Evolutionary conservation across 2,797 vertebrate genomes (phyloP).

Genomic region (Aeoliscus strigatus): DNA sequence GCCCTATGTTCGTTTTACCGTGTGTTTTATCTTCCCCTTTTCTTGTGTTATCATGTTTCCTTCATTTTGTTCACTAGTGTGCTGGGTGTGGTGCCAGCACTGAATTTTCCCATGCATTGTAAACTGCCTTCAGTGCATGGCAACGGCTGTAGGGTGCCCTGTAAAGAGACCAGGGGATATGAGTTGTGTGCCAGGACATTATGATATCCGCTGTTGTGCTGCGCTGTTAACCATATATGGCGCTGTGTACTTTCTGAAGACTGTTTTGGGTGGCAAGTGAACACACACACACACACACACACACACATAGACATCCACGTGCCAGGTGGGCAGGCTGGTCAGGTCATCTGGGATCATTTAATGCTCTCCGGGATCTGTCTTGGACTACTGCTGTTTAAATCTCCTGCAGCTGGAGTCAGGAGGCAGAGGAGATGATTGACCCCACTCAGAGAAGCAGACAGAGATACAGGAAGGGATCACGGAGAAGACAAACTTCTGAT

Average conservation of each 20-base stretch:
- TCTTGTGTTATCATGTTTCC: too few species aligned
- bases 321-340: conserved; percentile 39
- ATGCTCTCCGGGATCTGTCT: conserved; percentile 14
- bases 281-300: conserved; percentile 8
- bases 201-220: conserved; percentile 14
- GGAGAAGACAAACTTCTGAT: conserved; percentile 18
- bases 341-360: conserved; percentile 54
- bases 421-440: conserved; percentile 22
- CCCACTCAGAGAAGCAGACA: conserved; percentile 16
- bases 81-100: conserved; percentile 20
- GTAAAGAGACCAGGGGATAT: conserved; percentile 40
- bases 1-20: too few species aligned
- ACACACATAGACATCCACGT: conserved; percentile 20
- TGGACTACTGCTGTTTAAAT: conserved; percentile 25
- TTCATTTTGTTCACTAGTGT: background rate
- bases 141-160: conserved; percentile 28
- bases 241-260: too few species aligned
- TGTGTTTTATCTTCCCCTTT: too few species aligned
- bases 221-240: conserved; percentile 27
- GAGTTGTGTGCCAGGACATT: conserved; percentile 23
- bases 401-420: conserved; percentile 46
- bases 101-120: conserved; percentile 44
- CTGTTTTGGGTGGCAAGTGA: too few species aligned
- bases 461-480: conserved; percentile 26
- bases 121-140: conserved; percentile 40